Conservation (phyloP, 2,888 invertebrate species). For the Pyralis farinalis region DNA sequence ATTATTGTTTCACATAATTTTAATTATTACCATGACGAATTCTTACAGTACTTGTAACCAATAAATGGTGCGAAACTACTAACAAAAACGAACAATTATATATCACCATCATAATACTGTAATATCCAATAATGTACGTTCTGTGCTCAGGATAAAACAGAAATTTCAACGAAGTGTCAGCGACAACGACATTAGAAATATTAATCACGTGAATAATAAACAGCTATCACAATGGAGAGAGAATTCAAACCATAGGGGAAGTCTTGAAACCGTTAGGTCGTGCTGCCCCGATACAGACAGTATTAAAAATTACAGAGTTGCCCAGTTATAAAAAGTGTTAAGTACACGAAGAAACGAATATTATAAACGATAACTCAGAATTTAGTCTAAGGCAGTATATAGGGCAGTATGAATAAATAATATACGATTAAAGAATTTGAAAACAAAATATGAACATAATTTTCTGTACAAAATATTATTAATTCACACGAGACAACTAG, state of each 20-base stretch:
- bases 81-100: too few species aligned
- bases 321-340: neutral
- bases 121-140: slow-evolving; percentile 19
- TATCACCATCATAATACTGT: too few species aligned
- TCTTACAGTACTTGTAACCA: neutral
- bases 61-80: too few species aligned
- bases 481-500: too few species aligned
- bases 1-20: neutral
- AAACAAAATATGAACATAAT: too few species aligned
- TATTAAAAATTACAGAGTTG: slow-evolving; percentile 15
- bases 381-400: too few species aligned
- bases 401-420: too few species aligned
- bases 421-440: too few species aligned
- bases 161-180: slow-evolving; percentile 28
- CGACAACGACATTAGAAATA: slow-evolving; percentile 27
- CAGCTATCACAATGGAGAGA: slow-evolving; percentile 26
- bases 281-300: slow-evolving; percentile 30
- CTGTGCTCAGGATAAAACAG: slow-evolving; percentile 48
- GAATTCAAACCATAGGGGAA: slow-evolving; percentile 34
- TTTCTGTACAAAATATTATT: too few species aligned
- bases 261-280: slow-evolving; percentile 44
- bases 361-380: too few species aligned
- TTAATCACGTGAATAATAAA: slow-evolving; percentile 24
- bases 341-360: neutral
- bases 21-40: neutral